These are phyloP conservation scores for Agriopis marginaria DNA, from an alignment of 2,888 invertebrate species.

Conservation along the genomic window DNA sequence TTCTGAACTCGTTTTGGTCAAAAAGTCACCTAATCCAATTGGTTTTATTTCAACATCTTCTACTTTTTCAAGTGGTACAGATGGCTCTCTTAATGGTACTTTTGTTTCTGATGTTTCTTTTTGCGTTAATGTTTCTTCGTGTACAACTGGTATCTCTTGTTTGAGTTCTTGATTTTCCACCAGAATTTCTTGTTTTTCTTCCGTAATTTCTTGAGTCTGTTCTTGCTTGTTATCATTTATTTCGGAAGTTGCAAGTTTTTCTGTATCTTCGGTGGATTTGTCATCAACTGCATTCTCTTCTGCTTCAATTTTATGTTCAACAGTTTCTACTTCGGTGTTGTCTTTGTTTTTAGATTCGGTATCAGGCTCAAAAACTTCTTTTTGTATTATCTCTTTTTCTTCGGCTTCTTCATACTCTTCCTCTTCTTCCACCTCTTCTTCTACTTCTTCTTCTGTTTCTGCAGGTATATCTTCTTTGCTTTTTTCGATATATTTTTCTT, in stretches of 20 bases:
- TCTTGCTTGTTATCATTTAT: slow-evolving; percentile 36
- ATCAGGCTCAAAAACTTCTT: slow-evolving; percentile 24
- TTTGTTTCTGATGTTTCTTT: slow-evolving; percentile 53
- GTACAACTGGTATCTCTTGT: slow-evolving; percentile 44
- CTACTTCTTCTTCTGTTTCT: slow-evolving; percentile 46
- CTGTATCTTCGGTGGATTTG: slow-evolving; percentile 38
- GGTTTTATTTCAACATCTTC: slow-evolving; percentile 82
- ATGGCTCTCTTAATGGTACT: slow-evolving; percentile 72
- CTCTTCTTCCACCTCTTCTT: slow-evolving; percentile 49
- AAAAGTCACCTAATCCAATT: slow-evolving; percentile 70
- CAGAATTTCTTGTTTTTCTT: slow-evolving; percentile 45
- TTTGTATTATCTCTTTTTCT: slow-evolving; percentile 36
- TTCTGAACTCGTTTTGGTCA: slow-evolving; percentile 72
- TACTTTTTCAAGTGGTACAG: slow-evolving; percentile 77
- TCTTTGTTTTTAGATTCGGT: slow-evolving; percentile 41
- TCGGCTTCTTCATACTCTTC: slow-evolving; percentile 49
- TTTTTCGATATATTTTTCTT: slow-evolving; percentile 26
- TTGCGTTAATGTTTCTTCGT: slow-evolving; percentile 46
- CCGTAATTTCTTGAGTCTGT: slow-evolving; percentile 41
- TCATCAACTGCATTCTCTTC: slow-evolving; percentile 33
- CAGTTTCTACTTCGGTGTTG: slow-evolving; percentile 44
- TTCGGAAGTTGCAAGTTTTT: slow-evolving; percentile 38
- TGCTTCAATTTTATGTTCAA: slow-evolving; percentile 18
- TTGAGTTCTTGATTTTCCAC: slow-evolving; percentile 44
- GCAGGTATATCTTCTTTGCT: slow-evolving; percentile 28